Evolutionary conservation across 2,888 invertebrate species (phyloP), one percentile per base, ranked within the genome.

Genomic region (Empis stercorea): DNA sequence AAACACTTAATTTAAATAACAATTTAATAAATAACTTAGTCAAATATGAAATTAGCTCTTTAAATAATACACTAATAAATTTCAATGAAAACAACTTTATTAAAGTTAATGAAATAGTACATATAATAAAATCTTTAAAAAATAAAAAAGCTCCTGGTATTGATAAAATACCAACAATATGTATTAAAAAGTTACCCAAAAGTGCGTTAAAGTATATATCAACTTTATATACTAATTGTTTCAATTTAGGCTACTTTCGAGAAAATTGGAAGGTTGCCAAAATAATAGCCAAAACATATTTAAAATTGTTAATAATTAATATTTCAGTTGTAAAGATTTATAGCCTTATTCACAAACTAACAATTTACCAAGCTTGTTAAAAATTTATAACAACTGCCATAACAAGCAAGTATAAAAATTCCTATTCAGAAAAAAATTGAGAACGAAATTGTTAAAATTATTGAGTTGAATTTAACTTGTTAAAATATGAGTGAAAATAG

Each of bases 261-360:
- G 34, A 41, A n/a, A 34, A 17, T 13, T 52, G 52, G 48, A 50
- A 51, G 30, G 15, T 47, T 32, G 43, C 45, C 14, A 46, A 49
- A 44, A 27, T 49, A n/a, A 49, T 48, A 43, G 10, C 51, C 51
- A 30, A 47, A 49, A 11, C 46, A n/a, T n/a, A n/a, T n/a, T n/a
- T n/a, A n/a, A n/a, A n/a, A n/a, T n/a, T n/a, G n/a, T n/a, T n/a
- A n/a, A n/a, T n/a, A n/a, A n/a, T n/a, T n/a, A n/a, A n/a, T n/a
- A n/a, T n/a, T n/a, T n/a, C n/a, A n/a, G n/a, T n/a, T n/a, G n/a
- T n/a, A n/a, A n/a, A n/a, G n/a, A n/a, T n/a, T n/a, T n/a, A n/a
- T n/a, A n/a, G n/a, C n/a, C n/a, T n/a, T n/a, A n/a, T n/a, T n/a
- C n/a, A n/a, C n/a, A n/a, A n/a, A n/a, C n/a, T n/a, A n/a, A n/a